Base-by-base conservation (phyloP, 2,888 invertebrate species). In the Drosophila putrida region DNA sequence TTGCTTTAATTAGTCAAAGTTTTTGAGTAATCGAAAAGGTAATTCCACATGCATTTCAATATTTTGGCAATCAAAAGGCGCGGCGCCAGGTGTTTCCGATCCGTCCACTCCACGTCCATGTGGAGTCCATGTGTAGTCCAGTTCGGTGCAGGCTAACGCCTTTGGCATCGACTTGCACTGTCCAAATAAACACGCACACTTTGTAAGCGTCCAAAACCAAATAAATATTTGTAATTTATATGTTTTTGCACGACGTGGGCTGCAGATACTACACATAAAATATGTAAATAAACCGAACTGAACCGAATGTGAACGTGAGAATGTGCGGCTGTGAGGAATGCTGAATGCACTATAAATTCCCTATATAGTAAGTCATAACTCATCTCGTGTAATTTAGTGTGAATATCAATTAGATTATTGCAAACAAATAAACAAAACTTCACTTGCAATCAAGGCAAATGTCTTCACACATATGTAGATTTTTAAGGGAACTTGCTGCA, bases 151-250 rank as follows among this genome's bases (percentile, higher is more conserved):
- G 78, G 75, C 68, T 78, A 76, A 78, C 68, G 68, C 75, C 78
- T 76, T 59, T 59, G 71, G 65, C 75, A 71, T 55, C 71, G 53
- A 71, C 69, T 71, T 60, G 71, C 53, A 57, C 77, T 85, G 86
- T 77, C 80, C 88, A 84, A 84, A 88, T 88, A 84, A 85, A 84
- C 80, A 85, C 88, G 82, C 85, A 83, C 79, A 83, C 88, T 82
- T 84, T 84, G 83, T 88, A 88, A 82, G 82, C 77, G 82, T 65
- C 79, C 68, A 71, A 76, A 76, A 73, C 68, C 71, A 87, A 83
- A 83, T 83, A 83, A 88, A 83, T 83, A 88, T 85, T 83, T 82
- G 75, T 82, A 83, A 83, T 88, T 83, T 88, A 83, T 82, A 75
- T 72, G 47, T 76, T 77, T 85, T 68, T 51, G 71, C 59, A 69